These are phyloP conservation scores for Neomonachus schauinslandi DNA, from an alignment of 2,113 vertebrate genomes.

Conservation along the genomic window DNA sequence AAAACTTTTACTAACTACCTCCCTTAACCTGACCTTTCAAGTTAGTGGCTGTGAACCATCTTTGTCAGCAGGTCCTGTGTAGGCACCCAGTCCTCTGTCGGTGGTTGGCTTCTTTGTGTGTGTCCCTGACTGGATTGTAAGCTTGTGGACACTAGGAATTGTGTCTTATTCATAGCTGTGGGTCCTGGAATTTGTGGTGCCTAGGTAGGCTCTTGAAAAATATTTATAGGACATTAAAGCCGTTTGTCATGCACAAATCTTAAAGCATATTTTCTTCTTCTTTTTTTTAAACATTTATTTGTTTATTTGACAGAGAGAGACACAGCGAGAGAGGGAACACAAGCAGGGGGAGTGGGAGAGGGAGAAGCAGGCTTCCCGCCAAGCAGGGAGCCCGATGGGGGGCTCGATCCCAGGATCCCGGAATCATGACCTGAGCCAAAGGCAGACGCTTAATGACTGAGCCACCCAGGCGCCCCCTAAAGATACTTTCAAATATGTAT, in stretches of 20 bases:
- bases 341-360: too few relatives aligned
- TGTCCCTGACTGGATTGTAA: neutral
- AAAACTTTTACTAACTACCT: neutral
- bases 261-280: neutral
- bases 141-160: neutral
- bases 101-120: neutral
- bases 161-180: neutral
- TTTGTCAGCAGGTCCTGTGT: neutral
- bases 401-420: too few relatives aligned
- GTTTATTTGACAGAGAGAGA: too few relatives aligned
- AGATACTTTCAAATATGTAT: neutral
- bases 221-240: neutral
- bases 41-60: neutral
- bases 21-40: neutral
- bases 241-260: neutral
- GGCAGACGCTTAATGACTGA: too few relatives aligned
- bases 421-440: too few relatives aligned
- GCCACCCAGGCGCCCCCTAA: too few relatives aligned
- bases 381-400: too few relatives aligned
- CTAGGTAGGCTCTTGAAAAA: neutral
- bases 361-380: too few relatives aligned
- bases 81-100: too few relatives aligned
- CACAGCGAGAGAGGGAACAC: too few relatives aligned
- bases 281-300: too few relatives aligned
- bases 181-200: neutral